Evolutionary conservation across 2,797 vertebrate species (phyloP), one percentile per base, ranked within the genome.

Genomic region (Numenius phaeopus): DNA sequence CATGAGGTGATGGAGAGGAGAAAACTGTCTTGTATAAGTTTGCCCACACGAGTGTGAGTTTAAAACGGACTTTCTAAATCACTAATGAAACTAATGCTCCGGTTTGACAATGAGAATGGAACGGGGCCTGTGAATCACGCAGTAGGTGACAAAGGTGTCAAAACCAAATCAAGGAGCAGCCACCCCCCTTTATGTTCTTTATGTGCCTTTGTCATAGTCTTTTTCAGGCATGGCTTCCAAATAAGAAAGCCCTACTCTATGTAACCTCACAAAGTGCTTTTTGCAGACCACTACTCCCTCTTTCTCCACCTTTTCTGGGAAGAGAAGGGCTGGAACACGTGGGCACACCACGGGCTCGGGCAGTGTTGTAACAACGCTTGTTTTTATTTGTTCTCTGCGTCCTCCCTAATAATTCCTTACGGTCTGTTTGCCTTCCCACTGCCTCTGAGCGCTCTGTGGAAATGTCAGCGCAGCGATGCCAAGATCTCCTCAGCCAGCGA

Each of bases 81-180:
- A 12, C 44, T 37, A 9, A 29, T 39, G 21, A 40, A 87, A 44
- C 24, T 12, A 34, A 29, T 52, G 29, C 50, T 54, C 18, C 26
- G 10, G 62, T 40, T 23, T 29, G 70, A 54, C 0, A 0, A 26
- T 6, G 34, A 59, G 52, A 54, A 42, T 0, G 1, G 24, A 37
- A 42, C 0, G 2, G 22, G 30, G 44, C 34, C 73, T 14, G 67
- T 5, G 54, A 50, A 49, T 49, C 40, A 3, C 3, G 0, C 32
- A 4, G 9, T 11, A 13, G 50, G 47, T 49, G 23, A 16, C 37
- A 61, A 23, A 12, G 42, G 26, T 11, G 14, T 13, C 11, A 26
- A 77, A 52, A 40, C 42, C 20, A 55, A 39, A 44, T 15, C 17
- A 6, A 66, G 65, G n/a, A 50, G 47, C 37, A 54, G 46, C 22